Base-by-base conservation (phyloP, 2,797 vertebrate genomes). In the Spheniscus humboldti region DNA sequence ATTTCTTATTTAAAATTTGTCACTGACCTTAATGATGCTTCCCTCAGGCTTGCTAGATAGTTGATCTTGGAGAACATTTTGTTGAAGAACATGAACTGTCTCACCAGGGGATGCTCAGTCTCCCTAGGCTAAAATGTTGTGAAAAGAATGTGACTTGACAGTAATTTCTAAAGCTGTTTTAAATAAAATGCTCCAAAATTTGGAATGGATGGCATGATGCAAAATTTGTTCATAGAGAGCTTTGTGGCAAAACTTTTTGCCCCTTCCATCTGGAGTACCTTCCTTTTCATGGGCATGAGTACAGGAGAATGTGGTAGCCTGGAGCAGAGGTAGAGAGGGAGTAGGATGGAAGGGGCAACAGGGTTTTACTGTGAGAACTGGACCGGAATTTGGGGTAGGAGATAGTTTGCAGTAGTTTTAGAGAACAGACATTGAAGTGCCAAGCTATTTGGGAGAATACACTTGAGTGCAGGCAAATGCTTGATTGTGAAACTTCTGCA, bases 91-190 rank as follows among this genome's bases (percentile, higher is more conserved):
- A 3, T 6, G 0, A 81, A 68, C 55, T 62, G 35, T 82, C 77
- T 95, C 86, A 94, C 48, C 66, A 86, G 69, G 74, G 79, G 73
- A 92, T 82, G 39, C 66, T 82, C 17, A 4, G 45, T 80, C 39
- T 96, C 79, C 72, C 25, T 62, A 82, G 92, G 85, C 85, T 91
- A 92, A 94, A 94, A 91, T 87, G 16, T 66, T 95, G 76, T 85
- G 72, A 86, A 94, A 95, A 96, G 78, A 94, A 90, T 93, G 75
- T 12, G 23, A 86, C 68, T 93, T 94, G 86, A 94, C 68, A 78
- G 72, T 81, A 41, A 90, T 74, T 95, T 95, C 41, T 73, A 93
- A 93, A 92, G 90, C 80, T 94, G 83, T 95, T 95, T 91, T 69
- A 84, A 81, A 94, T 96, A 90, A 95, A 94, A 63, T 41, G 25